These are phyloP conservation scores for Drosophila affinis DNA, from an alignment of 2,888 invertebrate species.

Conservation along the genomic window DNA sequence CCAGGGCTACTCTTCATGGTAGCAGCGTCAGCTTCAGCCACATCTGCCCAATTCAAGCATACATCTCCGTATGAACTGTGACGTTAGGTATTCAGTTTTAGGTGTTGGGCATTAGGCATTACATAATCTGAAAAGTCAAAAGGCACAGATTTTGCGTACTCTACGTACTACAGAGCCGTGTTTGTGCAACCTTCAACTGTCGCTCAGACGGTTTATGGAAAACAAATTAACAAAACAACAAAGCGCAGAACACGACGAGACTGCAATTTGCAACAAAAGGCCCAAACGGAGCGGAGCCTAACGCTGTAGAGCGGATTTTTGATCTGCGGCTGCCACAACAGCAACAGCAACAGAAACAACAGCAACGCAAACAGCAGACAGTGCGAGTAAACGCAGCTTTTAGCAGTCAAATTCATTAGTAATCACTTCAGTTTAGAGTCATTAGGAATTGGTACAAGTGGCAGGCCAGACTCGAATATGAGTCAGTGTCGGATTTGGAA, in stretches of 20 bases:
- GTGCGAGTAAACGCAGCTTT: conserved; percentile 48
- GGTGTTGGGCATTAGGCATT: conserved; percentile 18
- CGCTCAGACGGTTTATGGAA: conserved; percentile 59
- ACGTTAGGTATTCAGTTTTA: neutral
- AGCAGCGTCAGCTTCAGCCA: conserved; percentile 1
- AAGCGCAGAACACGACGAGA: conserved; percentile 59
- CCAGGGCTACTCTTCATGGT: conserved; percentile 17
- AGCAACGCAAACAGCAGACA: conserved; percentile 31
- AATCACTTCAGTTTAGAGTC: conserved; percentile 67
- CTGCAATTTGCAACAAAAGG: conserved; percentile 74
- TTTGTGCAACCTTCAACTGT: conserved; percentile 71
- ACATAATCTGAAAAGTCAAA: conserved; percentile 30
- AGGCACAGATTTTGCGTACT: conserved; percentile 38
- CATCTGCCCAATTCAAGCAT: conserved; percentile 23
- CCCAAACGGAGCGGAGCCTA: conserved; percentile 46
- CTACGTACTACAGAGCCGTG: conserved; percentile 21
- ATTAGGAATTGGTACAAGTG: conserved; percentile 78
- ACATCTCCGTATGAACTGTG: neutral
- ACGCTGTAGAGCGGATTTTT: conserved; percentile 53
- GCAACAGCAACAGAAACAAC: conserved; percentile 5
- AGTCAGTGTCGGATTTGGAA: conserved; percentile 29
- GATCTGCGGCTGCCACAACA: conserved; percentile 40
- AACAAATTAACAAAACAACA: conserved; percentile 64
- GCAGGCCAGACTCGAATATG: conserved; percentile 35
- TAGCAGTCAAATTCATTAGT: conserved; percentile 68